Conservation (phyloP, 2,113 vertebrate genomes). For the Catharus bicknelli region DNA sequence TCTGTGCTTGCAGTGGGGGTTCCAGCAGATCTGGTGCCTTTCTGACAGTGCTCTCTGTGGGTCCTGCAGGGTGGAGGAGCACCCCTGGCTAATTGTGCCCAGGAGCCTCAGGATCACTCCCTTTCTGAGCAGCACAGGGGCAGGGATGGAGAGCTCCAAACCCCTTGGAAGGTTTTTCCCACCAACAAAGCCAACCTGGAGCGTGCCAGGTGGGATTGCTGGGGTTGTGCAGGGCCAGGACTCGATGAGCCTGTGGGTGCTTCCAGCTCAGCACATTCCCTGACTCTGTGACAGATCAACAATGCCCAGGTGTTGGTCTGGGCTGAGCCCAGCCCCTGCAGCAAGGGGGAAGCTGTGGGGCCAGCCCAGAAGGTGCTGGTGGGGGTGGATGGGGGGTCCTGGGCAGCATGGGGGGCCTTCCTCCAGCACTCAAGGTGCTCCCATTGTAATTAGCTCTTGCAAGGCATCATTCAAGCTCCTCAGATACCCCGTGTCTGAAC, state of each 20-base stretch:
- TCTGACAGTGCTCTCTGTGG: neutral
- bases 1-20: neutral
- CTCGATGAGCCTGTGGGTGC: neutral
- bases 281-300: neutral
- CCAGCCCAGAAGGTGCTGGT: neutral
- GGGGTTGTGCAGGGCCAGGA: neutral
- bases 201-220: neutral
- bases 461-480: neutral
- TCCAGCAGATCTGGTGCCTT: neutral
- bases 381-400: fast-evolving
- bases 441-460: neutral
- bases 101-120: neutral
- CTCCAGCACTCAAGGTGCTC: neutral
- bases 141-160: neutral
- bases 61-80: neutral
- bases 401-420: neutral
- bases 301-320: neutral
- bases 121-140: neutral
- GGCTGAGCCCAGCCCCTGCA: neutral
- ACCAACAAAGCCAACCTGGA: neutral
- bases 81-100: neutral
- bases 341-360: neutral
- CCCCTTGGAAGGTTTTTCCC: neutral
- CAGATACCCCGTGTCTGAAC: neutral
- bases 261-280: neutral